Evolutionary conservation across 2,888 invertebrate genomes (phyloP), one percentile per base, ranked within the genome.

Genomic region (Thymelicus lineola): DNA sequence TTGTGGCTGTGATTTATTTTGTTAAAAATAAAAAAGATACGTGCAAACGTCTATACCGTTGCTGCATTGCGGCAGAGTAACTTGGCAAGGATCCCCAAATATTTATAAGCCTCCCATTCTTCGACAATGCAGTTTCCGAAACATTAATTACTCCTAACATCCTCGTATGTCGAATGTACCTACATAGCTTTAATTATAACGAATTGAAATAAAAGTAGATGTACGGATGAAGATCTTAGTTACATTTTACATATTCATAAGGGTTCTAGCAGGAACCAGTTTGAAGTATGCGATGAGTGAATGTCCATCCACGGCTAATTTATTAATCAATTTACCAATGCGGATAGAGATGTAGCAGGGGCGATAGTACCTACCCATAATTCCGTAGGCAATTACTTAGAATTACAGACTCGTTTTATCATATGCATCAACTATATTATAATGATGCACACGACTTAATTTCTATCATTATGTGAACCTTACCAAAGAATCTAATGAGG

Each of bases 251-350:
- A 66, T 66, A 66, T 48, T 60, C 61, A 67, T 61, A 55, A 61
- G n/a, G 35, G 9, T 58, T 61, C 62, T 38, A 55, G 14, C 36
- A 42, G 45, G 46, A 68, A 67, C 60, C 46, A 55, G 67, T 64
- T 65, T 36, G 9, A 20, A 42, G 46, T 38, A 59, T 66, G 69
- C 68, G 66, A 66, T 68, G 46, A 60, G 73, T 67, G 68, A 66
- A 70, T 63, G 68, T 68, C 70, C 65, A 67, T 62, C 57, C 65
- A 72, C 65, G 62, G 69, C 68, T 68, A 60, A 66, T 75, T 66
- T 70, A 70, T 65, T 70, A 70, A 70, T 70, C 65, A 70, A 70
- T 70, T 70, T 65, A 70, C 60, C 59, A 70, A 64, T 64, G 60
- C 70, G 60, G 53, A 70, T 70, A 65, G 65, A 70, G 70, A 70